Base-by-base conservation (phyloP, 2,797 vertebrate genomes). In the Phylloscopus collybita region DNA sequence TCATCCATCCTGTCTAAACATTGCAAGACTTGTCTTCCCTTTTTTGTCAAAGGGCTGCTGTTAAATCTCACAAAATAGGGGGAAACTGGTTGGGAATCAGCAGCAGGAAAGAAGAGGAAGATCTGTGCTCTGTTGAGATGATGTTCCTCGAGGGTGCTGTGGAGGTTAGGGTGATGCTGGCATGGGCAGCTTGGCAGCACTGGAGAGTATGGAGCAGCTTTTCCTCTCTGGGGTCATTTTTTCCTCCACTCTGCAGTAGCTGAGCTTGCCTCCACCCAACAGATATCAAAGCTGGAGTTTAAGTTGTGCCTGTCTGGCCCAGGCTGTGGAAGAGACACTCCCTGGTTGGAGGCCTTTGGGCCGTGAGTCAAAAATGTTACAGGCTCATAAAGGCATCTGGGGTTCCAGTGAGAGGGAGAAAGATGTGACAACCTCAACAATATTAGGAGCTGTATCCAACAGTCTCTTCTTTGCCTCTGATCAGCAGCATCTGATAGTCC, bases 61-160 rank as follows among this genome's bases (percentile, higher is more conserved):
- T 79, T 84, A 80, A 84, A 65, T 62, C 2, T 6, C 70, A 75
- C 78, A 60, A 54, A 75, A 65, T 6, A 60, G 67, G 26, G 53
- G 30, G 45, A 72, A 45, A 34, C n/a, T 50, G 81, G 14, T 40
- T n/a, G 51, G 36, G 82, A 78, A 60, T n/a, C 11, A 2, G 73
- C 16, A 21, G 34, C 30, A 27, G 38, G 72, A 83, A 80, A 50
- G 67, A 85, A n/a, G 32, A 62, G 60, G 69, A 62, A 40, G 38
- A 54, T 54, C 3, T 6, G 27, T 36, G 29, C 60, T 64, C 49
- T 81, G 62, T 27, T 72, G 12, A 50, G 19, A 9, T 32, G 11
- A 25, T 0, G 4, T 74, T 85, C 19, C 60, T 57, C 0, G 0
- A 8, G 38, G 9, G 14, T 75, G 32, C 67, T 53, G 13, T 34